Percentiles rank a stretch among this genome's conserved stretches.
Evolutionary conservation across 2,797 vertebrate genomes (phyloP).

Genomic region (Echeneis naucrates): DNA sequence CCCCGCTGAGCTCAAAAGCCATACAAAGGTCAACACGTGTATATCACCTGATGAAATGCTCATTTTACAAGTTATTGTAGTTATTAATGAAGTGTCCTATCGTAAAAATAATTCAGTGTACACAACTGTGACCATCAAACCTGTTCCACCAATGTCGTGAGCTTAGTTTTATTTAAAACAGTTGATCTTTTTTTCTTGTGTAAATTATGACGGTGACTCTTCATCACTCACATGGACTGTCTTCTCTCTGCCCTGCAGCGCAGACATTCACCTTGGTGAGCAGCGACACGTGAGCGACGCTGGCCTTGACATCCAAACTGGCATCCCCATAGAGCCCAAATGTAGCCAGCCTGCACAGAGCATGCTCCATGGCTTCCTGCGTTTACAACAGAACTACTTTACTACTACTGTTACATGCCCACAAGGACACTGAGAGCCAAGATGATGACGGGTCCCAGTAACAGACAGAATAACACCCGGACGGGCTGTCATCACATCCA

Average conservation of each 20-base stretch:
- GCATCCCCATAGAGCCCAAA: constrained; percentile 55
- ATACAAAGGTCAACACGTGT: no score
- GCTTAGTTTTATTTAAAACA: no score
- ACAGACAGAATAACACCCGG: constrained; percentile 27
- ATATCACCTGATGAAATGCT: no score
- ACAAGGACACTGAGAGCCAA: constrained; percentile 27
- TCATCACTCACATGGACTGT: not conserved
- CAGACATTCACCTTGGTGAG: constrained; percentile 72
- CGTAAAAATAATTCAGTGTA: no score
- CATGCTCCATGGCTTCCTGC: constrained; percentile 64
- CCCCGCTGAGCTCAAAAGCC: no score
- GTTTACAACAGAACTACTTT: constrained; percentile 61
- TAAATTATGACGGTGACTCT: not conserved
- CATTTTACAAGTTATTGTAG: no score
- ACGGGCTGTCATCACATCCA: constrained; percentile 25
- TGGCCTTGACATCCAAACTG: constrained; percentile 7
- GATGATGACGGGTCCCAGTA: constrained; percentile 18
- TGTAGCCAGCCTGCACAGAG: constrained; percentile 71
- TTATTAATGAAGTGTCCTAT: no score
- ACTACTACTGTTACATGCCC: constrained; percentile 49
- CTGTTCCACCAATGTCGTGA: no score
- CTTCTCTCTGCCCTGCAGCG: constrained; percentile 52
- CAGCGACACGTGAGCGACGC: constrained; percentile 72
- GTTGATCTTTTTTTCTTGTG: not conserved
- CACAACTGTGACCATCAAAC: not conserved